Conservation (phyloP, 2,888 invertebrate genomes). For the Globia sparganii region DNA sequence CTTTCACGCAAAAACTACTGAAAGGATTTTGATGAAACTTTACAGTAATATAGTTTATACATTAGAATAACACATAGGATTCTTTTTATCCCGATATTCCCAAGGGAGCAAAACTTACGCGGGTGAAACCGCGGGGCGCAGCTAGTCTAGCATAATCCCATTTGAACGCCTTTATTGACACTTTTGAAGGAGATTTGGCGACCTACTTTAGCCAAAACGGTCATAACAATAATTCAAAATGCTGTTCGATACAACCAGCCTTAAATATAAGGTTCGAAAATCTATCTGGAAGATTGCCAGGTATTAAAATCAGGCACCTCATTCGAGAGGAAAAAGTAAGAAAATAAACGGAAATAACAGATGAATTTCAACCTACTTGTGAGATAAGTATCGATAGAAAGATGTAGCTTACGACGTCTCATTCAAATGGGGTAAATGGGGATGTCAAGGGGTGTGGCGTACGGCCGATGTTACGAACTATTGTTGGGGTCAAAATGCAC, state of each 20-base stretch:
- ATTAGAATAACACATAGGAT: too few species aligned
- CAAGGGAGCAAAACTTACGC: too few species aligned
- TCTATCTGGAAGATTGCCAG: conserved; percentile 30
- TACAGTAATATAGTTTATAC: too few species aligned
- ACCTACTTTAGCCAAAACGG: neutral
- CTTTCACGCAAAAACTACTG: too few species aligned
- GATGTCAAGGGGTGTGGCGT: conserved; percentile 43
- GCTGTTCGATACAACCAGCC: neutral
- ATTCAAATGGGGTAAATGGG: conserved; percentile 39
- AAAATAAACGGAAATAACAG: conserved; percentile 39
- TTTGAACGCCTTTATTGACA: neutral
- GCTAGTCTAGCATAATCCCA: neutral
- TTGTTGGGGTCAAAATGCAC: conserved; percentile 6
- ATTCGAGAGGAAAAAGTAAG: conserved; percentile 28
- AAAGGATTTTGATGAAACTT: too few species aligned
- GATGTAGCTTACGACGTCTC: conserved; percentile 46
- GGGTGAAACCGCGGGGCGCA: too few species aligned
- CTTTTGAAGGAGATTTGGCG: neutral
- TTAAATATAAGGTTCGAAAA: conserved; percentile 11
- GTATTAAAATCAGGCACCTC: conserved; percentile 27
- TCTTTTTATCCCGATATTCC: too few species aligned
- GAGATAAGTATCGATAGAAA: conserved; percentile 38
- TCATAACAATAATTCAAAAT: neutral
- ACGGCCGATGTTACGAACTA: conserved; percentile 10
- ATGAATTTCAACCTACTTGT: conserved; percentile 20